These are phyloP conservation scores for Drosophila multiciliata DNA, from an alignment of 2,888 invertebrate genomes.

Conservation along the genomic window DNA sequence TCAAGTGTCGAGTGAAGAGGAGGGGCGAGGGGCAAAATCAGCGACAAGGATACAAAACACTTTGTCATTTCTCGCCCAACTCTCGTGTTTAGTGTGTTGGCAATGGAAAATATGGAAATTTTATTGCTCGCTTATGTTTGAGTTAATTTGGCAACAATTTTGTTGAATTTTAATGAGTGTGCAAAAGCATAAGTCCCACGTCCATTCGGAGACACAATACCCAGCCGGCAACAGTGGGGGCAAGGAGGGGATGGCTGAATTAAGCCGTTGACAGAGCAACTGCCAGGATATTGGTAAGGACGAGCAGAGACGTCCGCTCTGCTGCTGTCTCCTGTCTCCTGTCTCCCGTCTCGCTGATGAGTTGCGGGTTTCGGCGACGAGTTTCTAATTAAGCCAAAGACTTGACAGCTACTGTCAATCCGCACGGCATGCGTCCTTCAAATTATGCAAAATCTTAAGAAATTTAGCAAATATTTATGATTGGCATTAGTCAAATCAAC, in stretches of 20 bases:
- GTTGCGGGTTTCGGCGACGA: constrained; percentile 46
- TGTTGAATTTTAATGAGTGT: constrained; percentile 81
- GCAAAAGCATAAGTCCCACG: constrained; percentile 69
- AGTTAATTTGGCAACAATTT: constrained; percentile 82
- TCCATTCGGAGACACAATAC: constrained; percentile 41
- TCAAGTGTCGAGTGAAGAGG: background rate
- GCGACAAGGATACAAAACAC: constrained; percentile 38
- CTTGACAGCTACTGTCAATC: constrained; percentile 73
- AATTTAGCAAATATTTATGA: constrained; percentile 72
- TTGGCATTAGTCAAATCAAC: constrained; percentile 74
- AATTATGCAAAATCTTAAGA: constrained; percentile 81
- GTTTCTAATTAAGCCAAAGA: constrained; percentile 77
- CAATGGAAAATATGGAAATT: constrained; percentile 75
- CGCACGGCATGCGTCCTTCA: constrained; percentile 42
- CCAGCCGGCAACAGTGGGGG: constrained; percentile 2
- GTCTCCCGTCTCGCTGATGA: constrained; percentile 32
- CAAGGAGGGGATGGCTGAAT: constrained; percentile 39
- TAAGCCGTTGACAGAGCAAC: constrained; percentile 73
- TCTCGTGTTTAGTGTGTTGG: constrained; percentile 14
- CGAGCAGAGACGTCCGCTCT: constrained; percentile 6
- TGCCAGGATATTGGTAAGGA: constrained; percentile 43
- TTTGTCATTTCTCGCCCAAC: constrained; percentile 19
- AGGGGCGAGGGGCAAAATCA: background rate
- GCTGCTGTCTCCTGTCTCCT: background rate
- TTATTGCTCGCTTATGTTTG: constrained; percentile 81